Conservation (phyloP, 2,113 vertebrate genomes). For the Dipodomys stephensi region DNA sequence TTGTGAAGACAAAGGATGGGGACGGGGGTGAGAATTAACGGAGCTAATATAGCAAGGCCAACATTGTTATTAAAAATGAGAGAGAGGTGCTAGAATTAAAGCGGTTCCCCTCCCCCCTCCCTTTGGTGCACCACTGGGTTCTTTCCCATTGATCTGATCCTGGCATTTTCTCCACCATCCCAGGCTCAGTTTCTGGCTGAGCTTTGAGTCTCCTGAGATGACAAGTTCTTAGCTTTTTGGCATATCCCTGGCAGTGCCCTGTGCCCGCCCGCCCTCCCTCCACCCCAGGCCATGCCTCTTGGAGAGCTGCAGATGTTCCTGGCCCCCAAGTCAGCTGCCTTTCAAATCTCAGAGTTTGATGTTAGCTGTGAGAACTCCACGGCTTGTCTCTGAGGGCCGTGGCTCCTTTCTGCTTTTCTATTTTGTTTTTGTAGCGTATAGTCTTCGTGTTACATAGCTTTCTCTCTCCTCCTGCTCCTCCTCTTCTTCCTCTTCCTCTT, state of each 20-base stretch:
- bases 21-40: constrained; percentile 80
- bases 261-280: no score
- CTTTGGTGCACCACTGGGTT: background rate
- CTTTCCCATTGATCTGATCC: no score
- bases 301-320: background rate
- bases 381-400: fast-evolving
- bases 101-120: constrained; percentile 16
- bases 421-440: no score
- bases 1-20: constrained; percentile 80
- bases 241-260: background rate
- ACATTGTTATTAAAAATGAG: constrained; percentile 82
- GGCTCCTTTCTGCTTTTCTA: background rate
- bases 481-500: no score
- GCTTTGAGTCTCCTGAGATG: fast-evolving
- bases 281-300: no score
- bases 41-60: constrained; percentile 81
- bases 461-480: background rate
- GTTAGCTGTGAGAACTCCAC: background rate
- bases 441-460: background rate
- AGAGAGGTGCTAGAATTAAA: constrained; percentile 68
- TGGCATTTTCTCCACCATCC: background rate
- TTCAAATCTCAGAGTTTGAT: background rate
- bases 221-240: background rate
- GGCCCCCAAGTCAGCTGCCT: background rate
- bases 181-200: background rate